Base-by-base conservation (phyloP, 2,113 vertebrate species). In the Ramphastos sulfuratus region DNA sequence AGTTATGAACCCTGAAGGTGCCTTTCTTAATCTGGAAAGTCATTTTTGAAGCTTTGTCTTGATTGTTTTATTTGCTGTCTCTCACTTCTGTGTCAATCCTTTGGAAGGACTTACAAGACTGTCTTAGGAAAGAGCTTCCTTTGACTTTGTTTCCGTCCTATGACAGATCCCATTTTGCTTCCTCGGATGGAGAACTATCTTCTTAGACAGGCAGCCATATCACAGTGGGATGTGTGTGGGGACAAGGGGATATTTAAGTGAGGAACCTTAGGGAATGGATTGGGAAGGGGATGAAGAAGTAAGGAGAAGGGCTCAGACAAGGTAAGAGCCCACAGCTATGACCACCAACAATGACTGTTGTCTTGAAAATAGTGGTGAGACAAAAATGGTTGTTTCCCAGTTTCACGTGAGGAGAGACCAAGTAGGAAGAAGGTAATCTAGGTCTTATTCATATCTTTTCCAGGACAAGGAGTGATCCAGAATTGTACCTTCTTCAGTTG, bases 401-500 rank as follows among this genome's bases (percentile, higher is more conserved):
- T 39, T 52, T 78, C 12, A n/a, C 17, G 33, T 4, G 23, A 20
- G n/a, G 35, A 84, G 15, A 15, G 21, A 4, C 3, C 37, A 87
- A 85, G 20, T 15, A 7, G 12, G 24, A 85, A 44, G 7, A 91
- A 48, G 7, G 14, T 80, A 5, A 8, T 79, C 85, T 52, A 42
- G 10, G 14, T 54, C 18, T 77, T 37, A 46, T 4, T 12, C 52
- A 18, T 46, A n/a, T 37, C 12, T 61, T 50, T 75, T 76, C 30
- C 1, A 0, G 6, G 20, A 23, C 55, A 73, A 12, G 0, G 1
- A 54, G 23, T 8, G 15, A 88, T 73, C 28, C 52, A 58, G 55
- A 66, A 13, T 7, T 74, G 8, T 78, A 14, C 12, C 19, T 84
- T 61, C 46, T 61, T 31, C 46, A 52, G 27, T 28, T 84, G 20